Conservation (phyloP, 2,888 invertebrate genomes). For the Eupithecia tripunctaria region DNA sequence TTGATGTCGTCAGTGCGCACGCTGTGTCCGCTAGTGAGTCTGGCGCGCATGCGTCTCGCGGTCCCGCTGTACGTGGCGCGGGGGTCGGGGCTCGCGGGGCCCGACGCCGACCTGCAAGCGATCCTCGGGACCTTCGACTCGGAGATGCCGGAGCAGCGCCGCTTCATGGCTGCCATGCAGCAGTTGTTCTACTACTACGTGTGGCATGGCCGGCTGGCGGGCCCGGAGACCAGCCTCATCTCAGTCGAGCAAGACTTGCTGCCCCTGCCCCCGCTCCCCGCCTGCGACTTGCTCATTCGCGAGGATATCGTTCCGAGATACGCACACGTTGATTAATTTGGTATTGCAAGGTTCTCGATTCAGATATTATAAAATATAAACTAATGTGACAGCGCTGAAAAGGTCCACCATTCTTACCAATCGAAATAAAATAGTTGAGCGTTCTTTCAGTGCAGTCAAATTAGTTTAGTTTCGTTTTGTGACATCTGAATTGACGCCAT, state of each 20-base stretch:
- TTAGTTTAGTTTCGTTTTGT: not conserved
- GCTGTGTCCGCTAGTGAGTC: slow-evolving; percentile 89
- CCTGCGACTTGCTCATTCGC: slow-evolving; percentile 91
- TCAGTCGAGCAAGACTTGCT: slow-evolving; percentile 89
- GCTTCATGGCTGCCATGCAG: slow-evolving; percentile 91
- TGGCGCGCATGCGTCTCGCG: slow-evolving; percentile 86
- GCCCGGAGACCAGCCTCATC: slow-evolving; percentile 86
- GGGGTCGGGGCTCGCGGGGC: slow-evolving; percentile 80
- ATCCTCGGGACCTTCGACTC: slow-evolving; percentile 91
- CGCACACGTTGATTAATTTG: slow-evolving; percentile 88
- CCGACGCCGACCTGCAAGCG: slow-evolving; percentile 89
- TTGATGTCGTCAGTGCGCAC: slow-evolving; percentile 92
- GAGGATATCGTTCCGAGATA: slow-evolving; percentile 90
- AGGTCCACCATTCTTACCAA: not conserved
- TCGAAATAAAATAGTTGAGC: not conserved
- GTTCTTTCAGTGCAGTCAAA: not conserved
- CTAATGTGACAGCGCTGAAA: not conserved
- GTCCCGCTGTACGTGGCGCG: slow-evolving; percentile 90
- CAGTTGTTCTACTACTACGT: slow-evolving; percentile 93
- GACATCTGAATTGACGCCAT: not conserved
- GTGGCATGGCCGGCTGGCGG: slow-evolving; percentile 88
- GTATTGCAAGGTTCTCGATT: not conserved
- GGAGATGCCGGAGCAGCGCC: slow-evolving; percentile 88
- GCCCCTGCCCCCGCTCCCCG: slow-evolving; percentile 86
- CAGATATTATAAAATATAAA: not conserved